phyloP scores from a whole-genome alignment of 1,140 invertebrate genomes.

The Probaryconus sp. region DNA sequence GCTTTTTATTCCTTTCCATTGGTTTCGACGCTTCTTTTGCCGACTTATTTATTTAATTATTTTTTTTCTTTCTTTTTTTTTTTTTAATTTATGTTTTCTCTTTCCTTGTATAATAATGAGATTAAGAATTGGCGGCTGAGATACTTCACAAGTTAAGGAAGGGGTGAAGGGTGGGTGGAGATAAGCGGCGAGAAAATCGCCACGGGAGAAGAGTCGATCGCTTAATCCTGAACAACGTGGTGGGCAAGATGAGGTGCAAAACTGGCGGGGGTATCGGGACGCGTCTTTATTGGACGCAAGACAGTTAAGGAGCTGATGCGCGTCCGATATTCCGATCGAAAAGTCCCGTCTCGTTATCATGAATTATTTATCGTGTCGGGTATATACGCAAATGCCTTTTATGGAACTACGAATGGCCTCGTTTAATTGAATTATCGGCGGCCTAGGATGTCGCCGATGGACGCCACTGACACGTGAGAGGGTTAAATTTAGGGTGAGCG shows the following conservation, averaged over 20 bases:
- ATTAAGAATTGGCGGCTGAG: constrained; percentile 41
- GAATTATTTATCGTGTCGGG: constrained; percentile 48
- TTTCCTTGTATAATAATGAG: constrained; percentile 42
- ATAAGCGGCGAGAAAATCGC: constrained; percentile 27
- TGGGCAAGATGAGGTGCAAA: constrained; percentile 44
- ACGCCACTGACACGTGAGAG: constrained; percentile 42
- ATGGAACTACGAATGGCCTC: constrained; percentile 41
- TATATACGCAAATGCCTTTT: constrained; percentile 49
- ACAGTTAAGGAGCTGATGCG: constrained; percentile 13
- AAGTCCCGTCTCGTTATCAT: constrained; percentile 50
- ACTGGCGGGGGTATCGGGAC: constrained; percentile 15
- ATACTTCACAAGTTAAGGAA: constrained; percentile 10
- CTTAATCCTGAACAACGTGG: constrained; percentile 35
- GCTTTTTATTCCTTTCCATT: constrained; percentile 16
- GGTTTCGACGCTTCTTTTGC: constrained; percentile 21
- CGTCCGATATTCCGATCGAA: constrained; percentile 34
- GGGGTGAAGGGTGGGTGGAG: constrained; percentile 6
- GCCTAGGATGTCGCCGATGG: constrained; percentile 28
- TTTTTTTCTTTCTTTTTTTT: no score
- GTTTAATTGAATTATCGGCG: constrained; percentile 57
- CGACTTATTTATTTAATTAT: no score
- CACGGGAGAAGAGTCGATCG: constrained; percentile 36
- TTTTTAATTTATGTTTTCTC: constrained; percentile 17
- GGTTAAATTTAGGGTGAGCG: constrained; percentile 46
- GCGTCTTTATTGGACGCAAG: constrained; percentile 39